These are phyloP conservation scores for Pseudomyrmex cubaensis DNA, from an alignment of 1,140 invertebrate species.

Conservation along the genomic window DNA sequence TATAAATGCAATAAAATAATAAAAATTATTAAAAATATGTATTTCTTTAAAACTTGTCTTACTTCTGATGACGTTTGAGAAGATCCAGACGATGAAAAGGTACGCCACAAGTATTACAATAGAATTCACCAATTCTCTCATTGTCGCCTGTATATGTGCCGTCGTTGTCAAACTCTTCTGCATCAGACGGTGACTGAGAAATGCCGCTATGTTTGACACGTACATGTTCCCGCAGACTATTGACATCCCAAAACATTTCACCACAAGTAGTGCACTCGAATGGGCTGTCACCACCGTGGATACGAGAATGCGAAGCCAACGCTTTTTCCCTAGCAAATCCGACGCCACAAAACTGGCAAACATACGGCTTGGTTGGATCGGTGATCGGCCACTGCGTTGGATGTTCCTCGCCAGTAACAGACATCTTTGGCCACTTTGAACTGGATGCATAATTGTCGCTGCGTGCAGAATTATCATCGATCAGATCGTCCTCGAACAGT, in stretches of 20 bases:
- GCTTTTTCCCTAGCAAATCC: constrained; percentile 93
- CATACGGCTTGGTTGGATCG: constrained; percentile 91
- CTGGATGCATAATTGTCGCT: constrained; percentile 84
- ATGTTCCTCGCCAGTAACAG: constrained; percentile 73
- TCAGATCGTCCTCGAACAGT: constrained; percentile 82
- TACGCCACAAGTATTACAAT: constrained; percentile 91
- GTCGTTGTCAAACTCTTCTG: constrained; percentile 85
- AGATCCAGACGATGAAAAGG: constrained; percentile 91
- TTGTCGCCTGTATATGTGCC: constrained; percentile 87
- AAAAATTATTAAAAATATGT: background rate
- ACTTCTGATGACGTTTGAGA: constrained; percentile 89
- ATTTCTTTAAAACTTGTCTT: constrained; percentile 56
- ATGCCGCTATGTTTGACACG: constrained; percentile 86
- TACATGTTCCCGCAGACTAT: constrained; percentile 88
- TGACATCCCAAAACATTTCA: constrained; percentile 92
- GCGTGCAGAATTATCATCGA: constrained; percentile 78
- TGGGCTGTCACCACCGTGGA: constrained; percentile 91
- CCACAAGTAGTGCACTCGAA: constrained; percentile 91
- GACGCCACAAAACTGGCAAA: constrained; percentile 92
- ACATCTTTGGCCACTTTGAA: constrained; percentile 77
- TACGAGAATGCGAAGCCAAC: constrained; percentile 89
- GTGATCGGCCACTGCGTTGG: constrained; percentile 87
- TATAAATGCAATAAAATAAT: background rate
- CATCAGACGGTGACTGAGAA: constrained; percentile 76
- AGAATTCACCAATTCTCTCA: constrained; percentile 89